Base-by-base conservation (phyloP, 2,113 vertebrate genomes). In the Lophochroa leadbeateri region DNA sequence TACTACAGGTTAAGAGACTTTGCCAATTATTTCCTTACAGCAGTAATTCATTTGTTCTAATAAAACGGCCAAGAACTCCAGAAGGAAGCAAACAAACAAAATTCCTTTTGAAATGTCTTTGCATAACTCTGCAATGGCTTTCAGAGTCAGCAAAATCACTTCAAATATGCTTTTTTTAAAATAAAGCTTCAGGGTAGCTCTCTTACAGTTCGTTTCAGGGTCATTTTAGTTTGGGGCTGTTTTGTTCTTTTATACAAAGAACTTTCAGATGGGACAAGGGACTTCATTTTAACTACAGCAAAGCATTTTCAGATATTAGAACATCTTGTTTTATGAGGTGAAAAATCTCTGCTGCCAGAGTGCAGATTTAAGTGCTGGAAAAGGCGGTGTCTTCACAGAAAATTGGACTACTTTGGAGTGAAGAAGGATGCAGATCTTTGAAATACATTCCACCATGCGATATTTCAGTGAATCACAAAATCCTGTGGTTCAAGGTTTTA, bases 261-360 rank as follows among this genome's bases (percentile, higher is more conserved):
- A 25, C 28, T 76, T 80, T 67, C 87, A 92, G 28, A 89, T 81
- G 37, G 50, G 95, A 35, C 31, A 81, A 83, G 20, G 39, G 60
- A 75, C 33, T 84, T 83, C 0, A 37, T 76, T 83, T 93, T 68
- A 93, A 53, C 39, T 82, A 14, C 71, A 94, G 82, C 46, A 92
- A 88, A 83, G 21, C 29, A 52, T 90, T 95, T 89, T 57, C 64
- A 85, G 69, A 72, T 88, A 74, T 80, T 88, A 86, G 90, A 92
- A 92, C 55, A 43, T 86, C 58, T 70, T 90, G 46, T 63, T 95
- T 97, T 92, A 94, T 94, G 88, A 90, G 88, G 90, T 94, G 88
- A 90, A 95, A 94, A 93, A 58, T 78, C 33, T 76, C 55, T 81
- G 55, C 74, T 94, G 87, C 88, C 91, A 93, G 63, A 77, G 47